Base-by-base conservation (phyloP, 2,797 vertebrate genomes). In the Peromyscus aztecus region DNA sequence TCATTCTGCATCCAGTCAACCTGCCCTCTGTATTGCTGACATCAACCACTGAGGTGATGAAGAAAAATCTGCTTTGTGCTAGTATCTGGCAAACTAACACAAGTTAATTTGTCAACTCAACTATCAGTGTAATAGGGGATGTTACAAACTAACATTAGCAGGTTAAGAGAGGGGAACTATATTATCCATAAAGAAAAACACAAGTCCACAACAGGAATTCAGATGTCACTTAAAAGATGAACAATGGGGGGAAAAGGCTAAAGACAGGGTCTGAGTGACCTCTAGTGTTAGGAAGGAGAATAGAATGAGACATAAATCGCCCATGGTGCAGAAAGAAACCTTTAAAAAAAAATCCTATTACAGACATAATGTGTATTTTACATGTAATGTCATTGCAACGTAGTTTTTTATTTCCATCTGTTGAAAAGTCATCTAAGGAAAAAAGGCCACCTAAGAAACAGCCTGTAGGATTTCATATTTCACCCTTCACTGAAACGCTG, bases 251-350 rank as follows among this genome's bases (percentile, higher is more conserved):
- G 37, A 46, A 67, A 21, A 49, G 84, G 78, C 57, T 63, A 24
- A 90, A 97, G 21, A 11, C 63, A 76, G 98, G 83, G 89, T 95
- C 95, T 97, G 97, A 98, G 98, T 98, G 99, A 98, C 98, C 98
- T 98, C 98, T 98, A 98, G 98, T 94, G 98, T 97, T 97, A 24
- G 24, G 65, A 34, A 49, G 55, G 75, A 94, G 97, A 89, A 96
- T 69, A 71, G 5, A 23, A 94, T 9, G 55, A 93, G 63, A 85
- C 23, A 71, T 43, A 91, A 78, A n/a, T 8, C 76, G 31, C 78
- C 12, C 5, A 14, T 34, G 65, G 49, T 31, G 4, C 85, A 73
- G 57, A 94, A 94, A 89, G 57, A 94, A 94, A 89, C 55, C 43
- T 57, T 86, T 85, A 1, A 29, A 49, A 76, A 76, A 52, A 27